Percentiles rank a stretch among this genome's conserved stretches.
Conservation (phyloP, 2,113 vertebrate species). For the Rousettus leschenaultii region DNA sequence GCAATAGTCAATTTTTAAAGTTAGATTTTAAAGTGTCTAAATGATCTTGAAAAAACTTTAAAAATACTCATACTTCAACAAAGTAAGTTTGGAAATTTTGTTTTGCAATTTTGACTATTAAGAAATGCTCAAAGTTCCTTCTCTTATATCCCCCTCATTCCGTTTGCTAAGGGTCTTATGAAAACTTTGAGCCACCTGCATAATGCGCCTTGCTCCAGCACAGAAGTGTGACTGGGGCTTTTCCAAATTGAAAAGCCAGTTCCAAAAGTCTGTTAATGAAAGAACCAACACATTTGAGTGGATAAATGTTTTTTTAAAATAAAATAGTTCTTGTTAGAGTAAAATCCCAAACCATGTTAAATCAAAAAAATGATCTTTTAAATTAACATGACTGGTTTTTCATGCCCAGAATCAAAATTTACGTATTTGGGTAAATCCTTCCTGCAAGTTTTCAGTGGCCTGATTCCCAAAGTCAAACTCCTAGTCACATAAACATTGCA, state of each 20-base stretch:
- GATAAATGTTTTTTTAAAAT: background rate
- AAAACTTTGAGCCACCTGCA: background rate
- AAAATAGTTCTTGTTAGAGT: background rate
- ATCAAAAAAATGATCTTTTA: constrained; percentile 21
- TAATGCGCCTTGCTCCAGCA: background rate
- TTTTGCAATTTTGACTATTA: background rate
- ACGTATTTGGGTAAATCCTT: background rate
- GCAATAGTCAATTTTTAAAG: constrained; percentile 12
- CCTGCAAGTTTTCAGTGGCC: background rate
- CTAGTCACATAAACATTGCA: background rate
- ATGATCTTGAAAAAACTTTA: background rate
- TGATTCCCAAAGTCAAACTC: background rate
- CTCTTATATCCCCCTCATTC: background rate
- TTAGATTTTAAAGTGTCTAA: constrained; percentile 6
- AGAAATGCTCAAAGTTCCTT: background rate
- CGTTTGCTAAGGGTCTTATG: background rate
- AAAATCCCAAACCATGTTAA: constrained; percentile 11
- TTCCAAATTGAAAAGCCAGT: constrained; percentile 2
- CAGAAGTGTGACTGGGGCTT: background rate
- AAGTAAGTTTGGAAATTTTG: background rate
- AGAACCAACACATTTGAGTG: background rate
- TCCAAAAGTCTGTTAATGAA: background rate
- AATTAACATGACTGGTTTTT: background rate
- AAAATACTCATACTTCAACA: background rate
- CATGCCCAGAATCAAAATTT: background rate